These are phyloP conservation scores for Pituophis catenifer DNA, from an alignment of 2,113 vertebrate species.

Conservation along the genomic window DNA sequence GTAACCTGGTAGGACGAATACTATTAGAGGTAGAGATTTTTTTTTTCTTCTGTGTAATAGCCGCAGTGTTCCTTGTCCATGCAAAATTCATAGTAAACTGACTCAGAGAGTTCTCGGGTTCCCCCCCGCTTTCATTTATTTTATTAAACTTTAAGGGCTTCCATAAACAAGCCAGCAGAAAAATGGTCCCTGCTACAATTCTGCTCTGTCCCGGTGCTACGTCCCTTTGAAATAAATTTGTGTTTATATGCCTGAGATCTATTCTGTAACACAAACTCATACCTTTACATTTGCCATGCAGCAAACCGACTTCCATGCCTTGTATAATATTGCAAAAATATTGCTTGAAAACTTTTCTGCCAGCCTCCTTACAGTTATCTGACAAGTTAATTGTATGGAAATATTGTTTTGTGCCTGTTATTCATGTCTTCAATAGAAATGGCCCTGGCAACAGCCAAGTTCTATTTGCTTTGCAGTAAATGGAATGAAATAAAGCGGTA, in stretches of 20 bases:
- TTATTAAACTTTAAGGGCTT: background rate
- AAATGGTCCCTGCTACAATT: background rate
- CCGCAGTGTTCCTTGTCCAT: background rate
- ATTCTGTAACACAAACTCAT: background rate
- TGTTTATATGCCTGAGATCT: background rate
- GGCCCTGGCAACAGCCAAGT: background rate
- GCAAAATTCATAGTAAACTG: background rate
- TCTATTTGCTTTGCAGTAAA: constrained; percentile 17
- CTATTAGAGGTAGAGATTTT: background rate
- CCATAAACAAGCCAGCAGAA: background rate
- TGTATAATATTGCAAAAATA: background rate
- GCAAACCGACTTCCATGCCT: background rate
- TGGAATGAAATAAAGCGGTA: constrained; percentile 12
- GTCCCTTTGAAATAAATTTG: background rate
- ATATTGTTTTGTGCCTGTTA: background rate
- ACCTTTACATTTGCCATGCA: background rate
- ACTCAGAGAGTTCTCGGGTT: background rate
- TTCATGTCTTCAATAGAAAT: background rate
- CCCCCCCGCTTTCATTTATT: background rate
- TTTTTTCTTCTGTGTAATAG: background rate
- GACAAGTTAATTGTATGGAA: constrained; percentile 30
- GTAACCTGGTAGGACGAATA: no score
- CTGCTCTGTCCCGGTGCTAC: background rate
- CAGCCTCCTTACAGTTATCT: background rate
- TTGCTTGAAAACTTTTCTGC: constrained; percentile 4